Conservation (phyloP, 2,113 vertebrate genomes). For the Channa argus region DNA sequence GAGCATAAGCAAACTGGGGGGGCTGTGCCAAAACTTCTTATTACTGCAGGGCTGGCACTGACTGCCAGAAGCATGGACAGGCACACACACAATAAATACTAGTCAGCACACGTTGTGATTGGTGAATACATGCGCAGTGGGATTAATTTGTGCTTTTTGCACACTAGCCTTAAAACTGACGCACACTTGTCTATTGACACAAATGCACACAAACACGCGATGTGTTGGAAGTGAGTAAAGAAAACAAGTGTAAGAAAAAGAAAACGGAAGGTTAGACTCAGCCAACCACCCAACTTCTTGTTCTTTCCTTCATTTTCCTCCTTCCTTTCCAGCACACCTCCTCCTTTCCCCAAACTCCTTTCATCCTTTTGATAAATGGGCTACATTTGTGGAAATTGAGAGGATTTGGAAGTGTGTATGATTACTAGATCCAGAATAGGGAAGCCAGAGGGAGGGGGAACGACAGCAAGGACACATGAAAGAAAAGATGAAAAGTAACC, state of each 20-base stretch:
- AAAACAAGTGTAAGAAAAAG: conserved; percentile 42
- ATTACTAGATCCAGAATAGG: conserved; percentile 69
- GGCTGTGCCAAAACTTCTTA: conserved; percentile 66
- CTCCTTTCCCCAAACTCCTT: conserved; percentile 58
- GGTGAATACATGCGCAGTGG: conserved; percentile 62
- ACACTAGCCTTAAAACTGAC: conserved; percentile 51
- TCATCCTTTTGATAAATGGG: conserved; percentile 74
- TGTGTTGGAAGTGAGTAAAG: conserved; percentile 36
- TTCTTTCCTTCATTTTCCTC: conserved; percentile 50
- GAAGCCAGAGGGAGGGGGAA: conserved; percentile 40
- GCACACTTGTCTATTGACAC: conserved; percentile 56
- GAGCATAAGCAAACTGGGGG: conserved; percentile 56
- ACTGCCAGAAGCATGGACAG: conserved; percentile 34
- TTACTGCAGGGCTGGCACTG: conserved; percentile 56
- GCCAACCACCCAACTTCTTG: conserved; percentile 50
- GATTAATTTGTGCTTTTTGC: conserved; percentile 74
- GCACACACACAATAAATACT: conserved; percentile 38
- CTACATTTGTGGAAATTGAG: conserved; percentile 72
- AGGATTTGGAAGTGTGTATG: conserved; percentile 76
- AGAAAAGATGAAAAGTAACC: conserved; percentile 76
- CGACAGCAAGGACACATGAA: conserved; percentile 65
- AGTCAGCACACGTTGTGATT: conserved; percentile 55
- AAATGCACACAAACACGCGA: conserved; percentile 43
- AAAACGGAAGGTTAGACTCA: conserved; percentile 23
- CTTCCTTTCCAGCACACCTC: conserved; percentile 49